Evolutionary conservation across 2,888 invertebrate species (phyloP).

Genomic region (Lasiommata megera): DNA sequence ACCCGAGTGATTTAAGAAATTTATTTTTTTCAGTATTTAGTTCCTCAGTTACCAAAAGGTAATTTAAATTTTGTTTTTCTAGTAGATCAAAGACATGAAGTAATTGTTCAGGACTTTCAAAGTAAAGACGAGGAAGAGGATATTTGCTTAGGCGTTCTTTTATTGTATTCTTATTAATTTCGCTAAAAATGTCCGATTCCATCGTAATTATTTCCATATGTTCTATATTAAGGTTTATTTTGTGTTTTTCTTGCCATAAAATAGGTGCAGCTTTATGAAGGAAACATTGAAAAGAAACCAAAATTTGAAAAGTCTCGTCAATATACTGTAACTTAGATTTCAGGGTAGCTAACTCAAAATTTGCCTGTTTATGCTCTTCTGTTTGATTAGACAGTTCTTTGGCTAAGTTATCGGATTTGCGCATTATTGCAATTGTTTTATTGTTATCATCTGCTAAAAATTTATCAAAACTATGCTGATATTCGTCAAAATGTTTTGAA

Average conservation of each 20-base stretch:
- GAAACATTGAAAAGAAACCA: constrained; percentile 69
- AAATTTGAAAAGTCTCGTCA: constrained; percentile 64
- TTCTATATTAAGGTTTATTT: constrained; percentile 48
- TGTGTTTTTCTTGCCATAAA: constrained; percentile 63
- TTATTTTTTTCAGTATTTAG: constrained; percentile 61
- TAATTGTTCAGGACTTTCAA: constrained; percentile 61
- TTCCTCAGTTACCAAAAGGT: constrained; percentile 68
- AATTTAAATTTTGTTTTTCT: constrained; percentile 73
- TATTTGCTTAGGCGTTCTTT: constrained; percentile 48
- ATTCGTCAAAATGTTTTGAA: constrained; percentile 64
- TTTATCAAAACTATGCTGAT: constrained; percentile 70
- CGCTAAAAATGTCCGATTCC: constrained; percentile 56
- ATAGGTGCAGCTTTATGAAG: constrained; percentile 65
- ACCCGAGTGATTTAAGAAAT: constrained; percentile 56
- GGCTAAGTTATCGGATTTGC: constrained; percentile 63
- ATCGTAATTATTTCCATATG: constrained; percentile 54
- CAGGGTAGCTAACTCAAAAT: constrained; percentile 63
- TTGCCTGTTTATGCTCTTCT: constrained; percentile 64
- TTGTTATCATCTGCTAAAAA: constrained; percentile 72
- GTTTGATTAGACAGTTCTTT: constrained; percentile 61
- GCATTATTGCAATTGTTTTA: constrained; percentile 72
- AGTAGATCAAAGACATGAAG: constrained; percentile 56
- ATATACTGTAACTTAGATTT: constrained; percentile 71
- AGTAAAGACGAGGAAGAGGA: constrained; percentile 61
- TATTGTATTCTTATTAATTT: constrained; percentile 48